Percentiles rank a stretch among this genome's conserved stretches.
Evolutionary conservation across 1,140 invertebrate species (phyloP).

Genomic region (Bradynema listronoti): DNA sequence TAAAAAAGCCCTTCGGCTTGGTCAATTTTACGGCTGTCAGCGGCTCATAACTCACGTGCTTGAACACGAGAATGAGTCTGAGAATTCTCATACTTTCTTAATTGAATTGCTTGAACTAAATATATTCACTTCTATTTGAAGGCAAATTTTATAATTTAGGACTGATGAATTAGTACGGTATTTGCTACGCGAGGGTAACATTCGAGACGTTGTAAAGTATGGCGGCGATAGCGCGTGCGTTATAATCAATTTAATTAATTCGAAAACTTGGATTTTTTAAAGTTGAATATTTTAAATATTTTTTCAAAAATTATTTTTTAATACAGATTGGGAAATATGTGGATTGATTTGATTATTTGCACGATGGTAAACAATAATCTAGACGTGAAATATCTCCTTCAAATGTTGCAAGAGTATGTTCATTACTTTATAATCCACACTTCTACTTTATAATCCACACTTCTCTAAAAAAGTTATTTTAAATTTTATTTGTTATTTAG

Average conservation of each 20-base stretch:
- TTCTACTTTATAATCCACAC: slow-evolving; percentile 4
- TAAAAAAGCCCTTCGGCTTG: slow-evolving; percentile 35
- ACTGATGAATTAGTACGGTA: slow-evolving; percentile 42
- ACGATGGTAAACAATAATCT: slow-evolving; percentile 34
- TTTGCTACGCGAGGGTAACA: slow-evolving; percentile 45
- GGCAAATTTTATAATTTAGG: slow-evolving; percentile 20
- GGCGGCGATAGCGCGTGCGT: slow-evolving; percentile 42
- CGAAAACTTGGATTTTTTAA: too few relatives aligned
- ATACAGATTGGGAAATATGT: slow-evolving; percentile 44
- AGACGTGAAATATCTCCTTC: slow-evolving; percentile 22
- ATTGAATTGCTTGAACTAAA: neutral
- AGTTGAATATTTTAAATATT: slow-evolving; percentile 17
- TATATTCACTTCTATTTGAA: slow-evolving; percentile 7
- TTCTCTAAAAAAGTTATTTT: slow-evolving; percentile 27
- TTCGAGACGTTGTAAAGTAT: slow-evolving; percentile 40
- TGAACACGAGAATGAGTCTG: slow-evolving; percentile 23
- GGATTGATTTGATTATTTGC: slow-evolving; percentile 45
- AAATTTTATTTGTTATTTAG: slow-evolving; percentile 27
- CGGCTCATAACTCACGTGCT: slow-evolving; percentile 40
- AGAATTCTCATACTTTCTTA: neutral
- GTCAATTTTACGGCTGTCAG: slow-evolving; percentile 26
- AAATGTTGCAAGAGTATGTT: slow-evolving; percentile 37
- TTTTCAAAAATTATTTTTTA: slow-evolving; percentile 18
- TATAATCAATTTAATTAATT: too few relatives aligned
- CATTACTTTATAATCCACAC: neutral